phyloP scores from a whole-genome alignment of 2,888 invertebrate genomes.

The Petrolisthes manimaculis region DNA sequence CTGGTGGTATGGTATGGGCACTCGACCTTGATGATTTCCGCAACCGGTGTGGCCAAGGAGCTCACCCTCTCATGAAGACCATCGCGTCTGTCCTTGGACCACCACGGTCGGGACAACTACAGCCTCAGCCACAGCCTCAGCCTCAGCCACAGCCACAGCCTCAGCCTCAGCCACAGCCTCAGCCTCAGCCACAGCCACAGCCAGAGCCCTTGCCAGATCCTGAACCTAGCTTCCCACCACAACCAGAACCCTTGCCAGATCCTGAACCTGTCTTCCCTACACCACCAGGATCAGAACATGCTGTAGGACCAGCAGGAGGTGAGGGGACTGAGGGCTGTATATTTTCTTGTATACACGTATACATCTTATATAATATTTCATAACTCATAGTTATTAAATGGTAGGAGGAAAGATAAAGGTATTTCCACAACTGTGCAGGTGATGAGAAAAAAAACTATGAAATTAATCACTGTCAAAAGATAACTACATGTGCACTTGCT shows the following conservation, averaged over 20 bases:
- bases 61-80: slow-evolving; percentile 82
- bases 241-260: background rate
- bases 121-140: background rate
- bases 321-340: too few relatives aligned
- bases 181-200: background rate
- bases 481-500: background rate
- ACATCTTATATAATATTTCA: too few relatives aligned
- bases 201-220: background rate
- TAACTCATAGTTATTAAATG: too few relatives aligned
- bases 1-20: slow-evolving; percentile 70
- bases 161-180: background rate
- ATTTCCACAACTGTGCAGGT: too few relatives aligned
- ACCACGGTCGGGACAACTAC: slow-evolving; percentile 1
- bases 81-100: slow-evolving; percentile 83
- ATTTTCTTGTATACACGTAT: too few relatives aligned
- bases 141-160: background rate
- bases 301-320: too few relatives aligned
- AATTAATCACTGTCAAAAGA: background rate
- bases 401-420: too few relatives aligned
- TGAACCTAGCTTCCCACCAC: background rate
- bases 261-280: background rate
- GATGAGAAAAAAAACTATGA: too few relatives aligned
- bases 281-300: background rate
- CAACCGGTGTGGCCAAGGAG: slow-evolving; percentile 84
- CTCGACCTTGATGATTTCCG: slow-evolving; percentile 70